A percentile compares a stretch with the other conserved stretches of the same genome.
Evolutionary conservation across 2,113 vertebrate genomes (phyloP).

Genomic region (Diadophis punctatus): DNA sequence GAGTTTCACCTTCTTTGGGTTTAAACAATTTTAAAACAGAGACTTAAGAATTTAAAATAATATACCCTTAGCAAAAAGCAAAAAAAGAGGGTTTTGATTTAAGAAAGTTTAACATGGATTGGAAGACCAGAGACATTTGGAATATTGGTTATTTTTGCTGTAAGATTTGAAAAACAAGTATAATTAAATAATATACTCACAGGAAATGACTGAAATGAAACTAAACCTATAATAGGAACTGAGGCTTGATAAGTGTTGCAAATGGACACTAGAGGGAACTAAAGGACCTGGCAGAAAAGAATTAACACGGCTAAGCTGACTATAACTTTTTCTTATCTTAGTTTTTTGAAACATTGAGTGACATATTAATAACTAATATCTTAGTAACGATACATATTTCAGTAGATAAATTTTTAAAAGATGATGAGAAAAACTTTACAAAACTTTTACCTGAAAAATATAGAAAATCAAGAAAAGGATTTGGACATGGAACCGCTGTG

Average conservation of each 20-base stretch:
- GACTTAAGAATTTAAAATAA: no score
- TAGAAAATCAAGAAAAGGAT: background rate
- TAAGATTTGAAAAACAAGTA: background rate
- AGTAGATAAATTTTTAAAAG: background rate
- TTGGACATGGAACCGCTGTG: background rate
- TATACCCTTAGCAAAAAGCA: background rate
- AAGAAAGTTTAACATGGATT: background rate
- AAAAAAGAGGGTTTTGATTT: background rate
- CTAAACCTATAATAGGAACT: background rate
- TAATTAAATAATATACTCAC: background rate
- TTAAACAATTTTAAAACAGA: background rate
- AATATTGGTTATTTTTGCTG: background rate
- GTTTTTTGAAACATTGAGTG: background rate
- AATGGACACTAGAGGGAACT: background rate
- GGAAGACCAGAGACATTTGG: background rate
- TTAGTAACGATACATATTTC: background rate
- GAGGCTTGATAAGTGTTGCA: background rate
- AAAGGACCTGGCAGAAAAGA: background rate
- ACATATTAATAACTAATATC: background rate
- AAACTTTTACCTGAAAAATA: background rate
- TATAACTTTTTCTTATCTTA: no score
- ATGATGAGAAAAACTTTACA: background rate
- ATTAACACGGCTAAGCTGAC: background rate
- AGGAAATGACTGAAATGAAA: background rate
- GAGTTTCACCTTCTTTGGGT: no score